Conservation (phyloP, 2,113 vertebrate genomes). For the Corvus cornix region DNA sequence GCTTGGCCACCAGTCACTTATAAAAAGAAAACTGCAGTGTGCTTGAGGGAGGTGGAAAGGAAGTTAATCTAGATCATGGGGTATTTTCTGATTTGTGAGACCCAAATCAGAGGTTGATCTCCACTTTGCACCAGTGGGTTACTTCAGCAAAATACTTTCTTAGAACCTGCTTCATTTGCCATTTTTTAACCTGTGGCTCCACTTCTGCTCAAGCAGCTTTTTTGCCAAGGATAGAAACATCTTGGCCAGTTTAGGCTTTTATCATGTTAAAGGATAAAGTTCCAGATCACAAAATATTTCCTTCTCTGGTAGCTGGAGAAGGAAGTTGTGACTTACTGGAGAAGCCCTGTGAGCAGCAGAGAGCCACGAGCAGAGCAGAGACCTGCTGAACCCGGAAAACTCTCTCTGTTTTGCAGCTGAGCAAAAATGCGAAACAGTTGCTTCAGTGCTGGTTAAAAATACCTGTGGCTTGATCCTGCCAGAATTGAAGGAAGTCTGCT, state of each 20-base stretch:
- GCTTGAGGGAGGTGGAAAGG: not conserved
- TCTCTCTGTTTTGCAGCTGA: not conserved
- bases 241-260: not conserved
- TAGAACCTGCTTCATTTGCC: not conserved
- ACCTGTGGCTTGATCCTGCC: not conserved
- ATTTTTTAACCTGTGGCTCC: not conserved
- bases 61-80: not conserved
- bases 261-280: not conserved
- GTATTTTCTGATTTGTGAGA: not conserved
- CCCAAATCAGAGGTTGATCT: not conserved
- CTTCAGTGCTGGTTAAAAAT: slow-evolving; percentile 10
- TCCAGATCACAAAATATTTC: not conserved
- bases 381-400: not conserved
- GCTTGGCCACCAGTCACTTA: rapidly evolving
- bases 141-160: not conserved
- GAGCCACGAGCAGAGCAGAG: not conserved
- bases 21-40: not conserved
- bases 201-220: not conserved
- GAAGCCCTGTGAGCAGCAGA: not conserved
- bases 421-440: not conserved
- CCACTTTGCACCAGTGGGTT: not conserved
- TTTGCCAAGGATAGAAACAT: not conserved
- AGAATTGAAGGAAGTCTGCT: not conserved
- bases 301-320: not conserved
- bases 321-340: slow-evolving; percentile 17